A percentile compares a stretch with the other conserved stretches of the same genome.
Conservation (phyloP, 2,797 vertebrate genomes). For the Orientallactaga sibirica region DNA sequence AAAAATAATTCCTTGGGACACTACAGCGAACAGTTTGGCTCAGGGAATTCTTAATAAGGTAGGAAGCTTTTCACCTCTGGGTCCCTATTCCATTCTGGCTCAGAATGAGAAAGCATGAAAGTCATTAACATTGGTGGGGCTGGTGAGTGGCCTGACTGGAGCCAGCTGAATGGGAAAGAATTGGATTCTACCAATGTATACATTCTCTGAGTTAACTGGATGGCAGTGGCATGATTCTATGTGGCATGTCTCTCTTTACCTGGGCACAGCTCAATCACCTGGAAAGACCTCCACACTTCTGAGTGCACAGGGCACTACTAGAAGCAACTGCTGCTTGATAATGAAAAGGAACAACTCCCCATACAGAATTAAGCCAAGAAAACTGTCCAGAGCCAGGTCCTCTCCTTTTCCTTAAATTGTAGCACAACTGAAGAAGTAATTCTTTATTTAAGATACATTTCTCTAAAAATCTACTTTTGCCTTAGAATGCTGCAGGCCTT, state of each 20-base stretch:
- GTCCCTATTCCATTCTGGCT: conserved; percentile 33
- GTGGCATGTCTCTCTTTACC: background rate
- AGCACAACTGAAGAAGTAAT: background rate
- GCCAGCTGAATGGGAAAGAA: background rate
- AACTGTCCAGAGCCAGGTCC: background rate
- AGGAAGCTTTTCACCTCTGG: conserved; percentile 48
- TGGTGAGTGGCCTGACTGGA: background rate
- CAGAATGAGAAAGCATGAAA: conserved; percentile 38
- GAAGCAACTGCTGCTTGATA: background rate
- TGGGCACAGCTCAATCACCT: background rate
- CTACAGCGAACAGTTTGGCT: background rate
- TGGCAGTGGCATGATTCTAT: background rate
- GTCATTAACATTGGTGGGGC: background rate
- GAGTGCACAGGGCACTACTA: fast-evolving
- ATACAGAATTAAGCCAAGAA: background rate
- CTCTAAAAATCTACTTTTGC: background rate
- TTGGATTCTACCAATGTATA: background rate
- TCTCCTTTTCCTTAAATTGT: background rate
- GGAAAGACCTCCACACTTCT: background rate
- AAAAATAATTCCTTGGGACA: conserved; percentile 69
- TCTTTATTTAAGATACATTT: background rate
- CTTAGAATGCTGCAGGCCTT: background rate
- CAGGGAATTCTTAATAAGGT: conserved; percentile 59
- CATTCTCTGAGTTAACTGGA: background rate
- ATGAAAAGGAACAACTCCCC: background rate